Conservation (phyloP, 2,113 vertebrate species). For the Nibea coibor region DNA sequence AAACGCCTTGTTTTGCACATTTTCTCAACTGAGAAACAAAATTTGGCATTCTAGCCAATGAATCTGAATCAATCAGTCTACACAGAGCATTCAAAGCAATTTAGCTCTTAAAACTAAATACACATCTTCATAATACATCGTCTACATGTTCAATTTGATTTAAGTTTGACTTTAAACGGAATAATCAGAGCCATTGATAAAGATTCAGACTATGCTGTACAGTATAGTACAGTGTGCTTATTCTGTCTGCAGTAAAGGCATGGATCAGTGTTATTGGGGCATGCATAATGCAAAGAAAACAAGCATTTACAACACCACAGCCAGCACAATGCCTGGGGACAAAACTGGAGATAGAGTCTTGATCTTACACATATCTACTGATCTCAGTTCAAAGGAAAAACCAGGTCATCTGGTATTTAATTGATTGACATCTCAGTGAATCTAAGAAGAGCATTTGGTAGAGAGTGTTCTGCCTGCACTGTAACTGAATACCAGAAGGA, state of each 20-base stretch:
- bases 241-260: not conserved
- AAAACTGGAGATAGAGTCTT: constrained; percentile 14
- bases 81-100: not conserved
- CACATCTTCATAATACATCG: not conserved
- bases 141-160: not conserved
- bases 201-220: not conserved
- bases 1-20: not conserved
- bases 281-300: constrained; percentile 74
- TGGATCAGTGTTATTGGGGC: constrained; percentile 69
- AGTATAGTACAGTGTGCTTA: not conserved
- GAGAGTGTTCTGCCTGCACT: not conserved
- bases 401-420: constrained; percentile 69
- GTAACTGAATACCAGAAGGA: not conserved
- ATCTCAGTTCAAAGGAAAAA: constrained; percentile 49
- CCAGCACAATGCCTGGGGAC: constrained; percentile 27
- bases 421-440: constrained; percentile 47
- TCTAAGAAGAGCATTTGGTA: constrained; percentile 13
- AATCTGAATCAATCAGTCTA: not conserved
- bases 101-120: not conserved
- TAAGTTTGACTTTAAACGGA: too few species aligned
- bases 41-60: not conserved
- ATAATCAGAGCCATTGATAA: not conserved
- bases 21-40: not conserved
- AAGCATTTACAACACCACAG: constrained; percentile 61
- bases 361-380: constrained; percentile 29